A percentile compares a stretch with the other conserved stretches of the same genome.
These are phyloP conservation scores for Platynereis dumerilii DNA, from an alignment of 2,888 invertebrate genomes.

Conservation along the genomic window DNA sequence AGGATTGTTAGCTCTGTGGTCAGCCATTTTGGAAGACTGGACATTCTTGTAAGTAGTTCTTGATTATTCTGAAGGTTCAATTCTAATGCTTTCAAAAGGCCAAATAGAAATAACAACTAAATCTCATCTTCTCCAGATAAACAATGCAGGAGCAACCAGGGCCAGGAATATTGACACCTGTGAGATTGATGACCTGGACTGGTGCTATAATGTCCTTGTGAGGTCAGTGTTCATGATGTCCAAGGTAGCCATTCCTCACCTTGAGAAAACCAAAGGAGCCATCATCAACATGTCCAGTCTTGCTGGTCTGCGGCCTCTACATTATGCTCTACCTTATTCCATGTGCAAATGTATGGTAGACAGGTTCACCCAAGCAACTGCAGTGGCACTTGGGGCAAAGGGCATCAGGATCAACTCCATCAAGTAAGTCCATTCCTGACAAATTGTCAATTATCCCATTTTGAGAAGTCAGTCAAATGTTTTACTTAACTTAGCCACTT, in stretches of 20 bases:
- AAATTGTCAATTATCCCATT: too few species aligned
- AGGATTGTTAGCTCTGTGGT: background rate
- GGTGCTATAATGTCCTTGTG: conserved; percentile 14
- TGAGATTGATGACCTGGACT: conserved; percentile 19
- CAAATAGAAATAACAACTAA: background rate
- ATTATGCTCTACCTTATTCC: conserved; percentile 12
- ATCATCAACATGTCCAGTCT: conserved; percentile 18
- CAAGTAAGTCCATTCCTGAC: conserved; percentile 17
- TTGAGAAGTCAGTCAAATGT: too few species aligned
- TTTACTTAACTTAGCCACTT: background rate
- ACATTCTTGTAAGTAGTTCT: conserved; percentile 9
- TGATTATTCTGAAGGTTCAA: too few species aligned
- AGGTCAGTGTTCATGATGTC: conserved; percentile 19
- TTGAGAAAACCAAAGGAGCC: conserved; percentile 17
- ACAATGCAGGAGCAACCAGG: conserved; percentile 12
- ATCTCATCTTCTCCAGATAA: background rate
- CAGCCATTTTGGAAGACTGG: conserved; percentile 3
- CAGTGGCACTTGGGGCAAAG: conserved; percentile 9
- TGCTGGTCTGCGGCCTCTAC: conserved; percentile 15
- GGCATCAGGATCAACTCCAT: conserved; percentile 10
- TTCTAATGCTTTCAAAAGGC: background rate
- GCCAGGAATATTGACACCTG: conserved; percentile 3
- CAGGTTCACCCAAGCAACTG: conserved; percentile 6
- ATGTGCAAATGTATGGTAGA: conserved; percentile 19
- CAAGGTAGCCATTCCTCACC: conserved; percentile 15